Conservation (phyloP, 1,140 invertebrate genomes). For the Eumeta japonica region DNA sequence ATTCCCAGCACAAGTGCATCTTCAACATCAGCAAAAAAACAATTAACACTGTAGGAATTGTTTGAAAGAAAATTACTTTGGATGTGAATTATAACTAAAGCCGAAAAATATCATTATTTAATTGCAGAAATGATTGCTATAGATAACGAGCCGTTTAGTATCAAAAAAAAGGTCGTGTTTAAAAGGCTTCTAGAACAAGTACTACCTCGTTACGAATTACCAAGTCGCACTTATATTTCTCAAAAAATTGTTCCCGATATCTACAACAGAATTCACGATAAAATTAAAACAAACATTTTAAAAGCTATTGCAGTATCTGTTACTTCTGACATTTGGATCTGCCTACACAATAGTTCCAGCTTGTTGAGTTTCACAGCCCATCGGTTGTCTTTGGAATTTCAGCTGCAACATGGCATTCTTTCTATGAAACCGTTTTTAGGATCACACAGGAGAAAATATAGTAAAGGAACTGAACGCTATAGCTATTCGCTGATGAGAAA, state of each 20-base stretch:
- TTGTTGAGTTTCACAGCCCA: slow-evolving; percentile 28
- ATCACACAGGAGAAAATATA: slow-evolving; percentile 20
- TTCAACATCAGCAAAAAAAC: too few relatives aligned
- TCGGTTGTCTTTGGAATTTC: slow-evolving; percentile 20
- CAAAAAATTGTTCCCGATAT: slow-evolving; percentile 20
- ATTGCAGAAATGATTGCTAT: slow-evolving; percentile 23
- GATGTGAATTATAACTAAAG: too few relatives aligned
- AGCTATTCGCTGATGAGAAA: slow-evolving; percentile 14
- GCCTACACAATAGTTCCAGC: slow-evolving; percentile 18
- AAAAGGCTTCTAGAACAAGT: slow-evolving; percentile 13
- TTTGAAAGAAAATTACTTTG: too few relatives aligned
- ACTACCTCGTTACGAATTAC: slow-evolving; percentile 18
- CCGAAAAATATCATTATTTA: too few relatives aligned
- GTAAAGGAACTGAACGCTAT: slow-evolving; percentile 7
- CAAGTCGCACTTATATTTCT: slow-evolving; percentile 19
- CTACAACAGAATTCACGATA: slow-evolving; percentile 16
- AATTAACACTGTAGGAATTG: too few relatives aligned
- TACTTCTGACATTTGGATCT: too few relatives aligned
- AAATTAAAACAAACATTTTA: slow-evolving; percentile 19
- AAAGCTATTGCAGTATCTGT: slow-evolving; percentile 15
- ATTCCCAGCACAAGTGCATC: too few relatives aligned
- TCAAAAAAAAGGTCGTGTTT: slow-evolving; percentile 16
- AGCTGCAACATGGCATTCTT: slow-evolving; percentile 20
- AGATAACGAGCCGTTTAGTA: too few relatives aligned
- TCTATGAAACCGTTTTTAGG: slow-evolving; percentile 20